Evolutionary conservation across 2,113 vertebrate genomes (phyloP).

Genomic region (Suricata suricatta): DNA sequence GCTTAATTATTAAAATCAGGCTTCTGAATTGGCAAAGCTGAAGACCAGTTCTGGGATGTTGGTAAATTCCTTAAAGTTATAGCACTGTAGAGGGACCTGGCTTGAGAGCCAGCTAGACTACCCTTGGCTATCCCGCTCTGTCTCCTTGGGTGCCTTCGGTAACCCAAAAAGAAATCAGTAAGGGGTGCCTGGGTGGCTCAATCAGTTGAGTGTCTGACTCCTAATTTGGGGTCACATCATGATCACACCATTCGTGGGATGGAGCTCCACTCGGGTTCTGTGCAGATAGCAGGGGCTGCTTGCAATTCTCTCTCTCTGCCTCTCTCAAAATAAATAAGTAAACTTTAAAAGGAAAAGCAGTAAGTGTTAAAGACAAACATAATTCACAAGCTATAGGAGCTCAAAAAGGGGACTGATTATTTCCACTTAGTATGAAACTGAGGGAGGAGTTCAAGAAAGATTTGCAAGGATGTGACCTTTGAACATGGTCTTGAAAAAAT

Average conservation of each 20-base stretch:
- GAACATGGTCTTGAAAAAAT: background rate
- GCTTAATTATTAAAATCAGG: slow-evolving; percentile 29
- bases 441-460: background rate
- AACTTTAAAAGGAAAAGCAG: background rate
- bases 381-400: background rate
- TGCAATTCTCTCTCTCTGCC: too few species aligned
- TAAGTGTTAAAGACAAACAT: background rate
- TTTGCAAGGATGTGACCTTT: background rate
- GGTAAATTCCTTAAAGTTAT: background rate
- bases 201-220: too few species aligned
- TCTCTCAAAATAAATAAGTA: too few species aligned
- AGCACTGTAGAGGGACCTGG: background rate
- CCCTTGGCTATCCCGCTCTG: background rate
- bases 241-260: too few species aligned
- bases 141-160: background rate
- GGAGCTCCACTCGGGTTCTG: too few species aligned
- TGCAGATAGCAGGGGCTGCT: too few species aligned
- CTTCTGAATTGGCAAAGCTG: background rate
- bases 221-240: too few species aligned
- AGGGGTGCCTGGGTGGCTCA: too few species aligned
- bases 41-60: background rate
- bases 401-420: background rate
- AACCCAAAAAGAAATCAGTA: background rate
- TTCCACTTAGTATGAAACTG: slow-evolving; percentile 12
- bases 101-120: background rate